phyloP scores from a whole-genome alignment of 2,797 vertebrate species.

The Clarias laeviceps region DNA sequence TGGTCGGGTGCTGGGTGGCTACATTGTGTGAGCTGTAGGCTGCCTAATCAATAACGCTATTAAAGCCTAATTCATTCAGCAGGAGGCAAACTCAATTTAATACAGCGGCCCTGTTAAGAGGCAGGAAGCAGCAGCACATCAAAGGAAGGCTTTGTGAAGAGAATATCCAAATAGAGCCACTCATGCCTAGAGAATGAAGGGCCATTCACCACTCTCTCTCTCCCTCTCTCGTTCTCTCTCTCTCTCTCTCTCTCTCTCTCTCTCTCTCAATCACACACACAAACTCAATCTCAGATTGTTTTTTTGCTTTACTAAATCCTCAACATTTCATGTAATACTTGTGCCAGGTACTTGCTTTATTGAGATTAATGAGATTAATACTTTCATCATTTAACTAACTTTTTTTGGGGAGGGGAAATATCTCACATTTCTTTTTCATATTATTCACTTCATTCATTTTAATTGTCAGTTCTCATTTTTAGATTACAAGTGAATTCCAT shows the following conservation, averaged over 20 bases:
- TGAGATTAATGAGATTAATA: neutral
- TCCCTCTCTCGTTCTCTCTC: slow-evolving; percentile 26
- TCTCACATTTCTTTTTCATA: neutral
- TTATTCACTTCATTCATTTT: neutral
- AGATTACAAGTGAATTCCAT: neutral
- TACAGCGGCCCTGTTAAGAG: slow-evolving; percentile 73
- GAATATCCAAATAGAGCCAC: slow-evolving; percentile 74
- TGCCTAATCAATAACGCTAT: slow-evolving; percentile 75
- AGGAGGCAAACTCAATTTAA: slow-evolving; percentile 71
- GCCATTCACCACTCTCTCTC: slow-evolving; percentile 32
- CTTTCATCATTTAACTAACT: neutral
- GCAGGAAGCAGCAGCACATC: slow-evolving; percentile 78
- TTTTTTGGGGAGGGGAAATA: neutral
- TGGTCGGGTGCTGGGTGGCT: neutral
- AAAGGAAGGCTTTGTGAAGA: slow-evolving; percentile 77
- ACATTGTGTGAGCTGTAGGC: slow-evolving; percentile 49
- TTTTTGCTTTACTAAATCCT: neutral
- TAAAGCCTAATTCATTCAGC: slow-evolving; percentile 76
- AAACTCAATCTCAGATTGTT: slow-evolving; percentile 4
- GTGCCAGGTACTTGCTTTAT: neutral
- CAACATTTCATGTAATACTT: neutral
- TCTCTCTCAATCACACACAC: neutral
- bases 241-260: slow-evolving; percentile 19
- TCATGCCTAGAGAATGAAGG: slow-evolving; percentile 70
- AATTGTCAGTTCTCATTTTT: no score